Base-by-base conservation (phyloP, 2,113 vertebrate genomes). In the Zosterops lateralis region DNA sequence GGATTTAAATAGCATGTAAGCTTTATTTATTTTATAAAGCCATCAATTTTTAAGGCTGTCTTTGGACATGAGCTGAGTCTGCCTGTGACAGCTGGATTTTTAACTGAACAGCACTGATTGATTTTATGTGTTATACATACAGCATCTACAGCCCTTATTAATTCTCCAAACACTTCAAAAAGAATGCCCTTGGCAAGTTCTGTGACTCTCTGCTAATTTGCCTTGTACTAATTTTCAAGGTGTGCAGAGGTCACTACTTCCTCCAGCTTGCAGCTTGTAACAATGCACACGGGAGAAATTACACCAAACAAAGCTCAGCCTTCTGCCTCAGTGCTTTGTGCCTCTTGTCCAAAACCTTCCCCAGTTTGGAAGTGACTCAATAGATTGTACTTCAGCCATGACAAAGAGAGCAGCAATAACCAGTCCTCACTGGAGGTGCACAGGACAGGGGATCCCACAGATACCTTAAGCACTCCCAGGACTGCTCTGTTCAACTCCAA, bases 141-240 rank as follows among this genome's bases (percentile, higher is more conserved):
- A 76, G 64, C 78, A 76, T 38, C 66, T 14, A 72, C 66, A 72
- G 16, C 70, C 86, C 44, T 58, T 73, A 83, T 60, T 87, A 85
- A 76, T 85, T 91, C 87, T 77, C 54, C 56, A 45, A 73, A 67
- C 56, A 58, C 74, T 89, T 82, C 51, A 62, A 40, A 87, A 92
- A 82, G 66, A 89, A 76, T 9, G 81, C 87, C 81, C 21, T 54
- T 79, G 81, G 94, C 91, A 95, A 95, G 71, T 82, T 89, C 84
- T 73, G 38, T 58, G 81, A 64, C 65, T 71, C 29, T 40, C 75
- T 86, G 61, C 79, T 96, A 93, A 91, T 96, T 90, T 95, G 32
- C 60, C 84, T 92, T 92, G 93, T 96, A 92, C 75, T 93, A 56
- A 95, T 95, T 95, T 95, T 83, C 74, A 70, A 89, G 84, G 84